Base-by-base conservation (phyloP, 2,888 invertebrate species). In the Cepaea hortensis region DNA sequence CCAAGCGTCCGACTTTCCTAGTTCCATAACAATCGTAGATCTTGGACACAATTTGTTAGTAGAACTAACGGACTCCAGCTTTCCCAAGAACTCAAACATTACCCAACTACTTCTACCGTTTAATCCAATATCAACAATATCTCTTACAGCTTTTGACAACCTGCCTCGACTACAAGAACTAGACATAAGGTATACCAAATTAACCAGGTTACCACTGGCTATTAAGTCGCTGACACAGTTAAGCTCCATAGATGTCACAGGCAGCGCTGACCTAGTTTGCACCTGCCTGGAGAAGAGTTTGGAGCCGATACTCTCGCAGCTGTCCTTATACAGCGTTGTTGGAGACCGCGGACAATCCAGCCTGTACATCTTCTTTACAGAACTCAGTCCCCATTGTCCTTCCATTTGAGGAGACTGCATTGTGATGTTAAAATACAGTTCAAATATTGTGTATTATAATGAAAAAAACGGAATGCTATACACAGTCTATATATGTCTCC, bases 181-280 rank as follows among this genome's bases (percentile, higher is more conserved):
- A n/a, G 35, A 55, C 23, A 7, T 83, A 50, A 15, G 23, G 18
- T 13, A 20, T 46, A 75, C 75, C 3, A 3, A 13, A 13, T 20
- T 83, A 73, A 46, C 83, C 3, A 73, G 83, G 5, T 55, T 83
- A n/a, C 83, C 83, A 7, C 61, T 75, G 9, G 83, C 75, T 9
- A n/a, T 84, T 50, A n/a, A 13, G 11, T 50, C 20, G 0, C 68
- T 84, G 46, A 68, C 46, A 3, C 15, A n/a, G 48, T 18, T 84
- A 13, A 15, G 13, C 3, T 11, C 5, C 3, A n/a, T 84, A 23
- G 55, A 84, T 4, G 77, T 79, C 77, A 7, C 20, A 20, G 70
- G 35, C 65, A 35, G 35, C 48, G 6, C 23, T 13, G 18, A 73
- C 75, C 62, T 83, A 50, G n/a, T 35, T 9, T 83, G 83, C 50